phyloP scores from a whole-genome alignment of 2,797 vertebrate species.

The Pampus argenteus region DNA sequence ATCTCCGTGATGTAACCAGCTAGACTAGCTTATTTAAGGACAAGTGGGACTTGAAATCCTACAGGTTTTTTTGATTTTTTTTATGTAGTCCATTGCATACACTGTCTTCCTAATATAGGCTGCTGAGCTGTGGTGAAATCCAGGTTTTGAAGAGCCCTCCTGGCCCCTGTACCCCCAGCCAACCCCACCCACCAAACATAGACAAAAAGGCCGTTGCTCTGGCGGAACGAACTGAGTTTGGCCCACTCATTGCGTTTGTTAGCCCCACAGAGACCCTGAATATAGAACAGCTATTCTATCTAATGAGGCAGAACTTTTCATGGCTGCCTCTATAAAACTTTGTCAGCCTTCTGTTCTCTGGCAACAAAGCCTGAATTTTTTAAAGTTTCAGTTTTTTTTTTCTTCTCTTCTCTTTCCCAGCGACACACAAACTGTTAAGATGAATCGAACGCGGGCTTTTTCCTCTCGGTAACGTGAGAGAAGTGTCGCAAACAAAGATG shows the following conservation, averaged over 20 bases:
- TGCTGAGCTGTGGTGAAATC: conserved; percentile 51
- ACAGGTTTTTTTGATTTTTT: conserved; percentile 41
- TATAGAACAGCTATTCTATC: conserved; percentile 83
- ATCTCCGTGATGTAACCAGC: conserved; percentile 37
- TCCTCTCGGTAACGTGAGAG: conserved; percentile 68
- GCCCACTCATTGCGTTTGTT: conserved; percentile 76
- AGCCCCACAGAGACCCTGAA: conserved; percentile 82
- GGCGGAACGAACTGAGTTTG: conserved; percentile 75
- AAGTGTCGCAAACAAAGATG: conserved; percentile 79
- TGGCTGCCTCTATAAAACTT: conserved; percentile 81
- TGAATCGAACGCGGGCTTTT: conserved; percentile 70
- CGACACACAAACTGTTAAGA: conserved; percentile 78
- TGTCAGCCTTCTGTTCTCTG: conserved; percentile 83
- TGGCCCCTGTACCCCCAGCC: conserved; percentile 39
- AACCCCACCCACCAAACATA: conserved; percentile 66
- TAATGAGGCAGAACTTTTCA: conserved; percentile 85
- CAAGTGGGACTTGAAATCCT: conserved; percentile 38
- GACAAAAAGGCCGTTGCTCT: conserved; percentile 69
- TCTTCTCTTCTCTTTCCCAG: conserved; percentile 35
- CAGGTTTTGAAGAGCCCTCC: conserved; percentile 54
- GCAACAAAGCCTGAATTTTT: conserved; percentile 79
- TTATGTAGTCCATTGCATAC: conserved; percentile 38
- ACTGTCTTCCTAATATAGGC: conserved; percentile 16
- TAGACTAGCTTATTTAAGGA: conserved; percentile 47
- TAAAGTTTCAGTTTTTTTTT: conserved; percentile 68